Percentiles rank a stretch among this genome's conserved stretches.
Conservation (phyloP, 2,113 vertebrate species). For the Cynoglossus semilaevis region DNA sequence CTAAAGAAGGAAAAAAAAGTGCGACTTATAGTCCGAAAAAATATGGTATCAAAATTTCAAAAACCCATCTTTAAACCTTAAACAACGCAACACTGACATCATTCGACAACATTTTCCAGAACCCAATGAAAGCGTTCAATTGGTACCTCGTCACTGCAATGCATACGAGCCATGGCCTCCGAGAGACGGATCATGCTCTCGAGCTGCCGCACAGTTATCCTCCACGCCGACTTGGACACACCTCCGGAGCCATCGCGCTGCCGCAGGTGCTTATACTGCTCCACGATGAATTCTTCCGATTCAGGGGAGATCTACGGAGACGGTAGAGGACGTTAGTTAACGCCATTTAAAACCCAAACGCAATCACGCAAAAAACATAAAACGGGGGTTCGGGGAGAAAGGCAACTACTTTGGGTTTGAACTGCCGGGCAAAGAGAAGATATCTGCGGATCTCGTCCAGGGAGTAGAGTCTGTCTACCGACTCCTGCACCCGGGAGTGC, state of each 20-base stretch:
- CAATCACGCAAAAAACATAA: not conserved
- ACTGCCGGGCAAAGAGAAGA: slow-evolving; percentile 94
- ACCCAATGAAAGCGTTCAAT: too few relatives aligned
- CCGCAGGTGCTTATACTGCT: slow-evolving; percentile 94
- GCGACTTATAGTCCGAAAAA: too few relatives aligned
- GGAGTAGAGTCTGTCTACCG: slow-evolving; percentile 89
- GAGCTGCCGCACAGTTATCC: slow-evolving; percentile 94
- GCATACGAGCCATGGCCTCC: slow-evolving; percentile 97
- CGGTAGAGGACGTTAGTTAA: fast-evolving
- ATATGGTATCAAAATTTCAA: too few relatives aligned
- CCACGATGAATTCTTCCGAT: slow-evolving; percentile 97
- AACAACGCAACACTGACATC: too few relatives aligned
- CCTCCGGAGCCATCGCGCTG: slow-evolving; percentile 90
- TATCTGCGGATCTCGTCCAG: slow-evolving; percentile 96
- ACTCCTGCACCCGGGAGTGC: slow-evolving; percentile 91
- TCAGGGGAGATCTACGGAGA: slow-evolving; percentile 88
- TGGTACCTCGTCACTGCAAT: slow-evolving; percentile 95
- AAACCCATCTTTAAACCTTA: too few relatives aligned
- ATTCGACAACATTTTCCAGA: too few relatives aligned
- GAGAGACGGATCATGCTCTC: slow-evolving; percentile 99
- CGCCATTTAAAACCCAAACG: too few relatives aligned
- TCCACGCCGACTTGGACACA: slow-evolving; percentile 88
- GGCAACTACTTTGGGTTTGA: slow-evolving; percentile 86
- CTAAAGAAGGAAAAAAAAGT: not conserved
- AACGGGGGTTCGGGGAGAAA: not conserved